A percentile compares a stretch with the other conserved stretches of the same genome.
These are phyloP conservation scores for Sula dactylatra DNA, from an alignment of 2,113 vertebrate genomes.

Conservation along the genomic window DNA sequence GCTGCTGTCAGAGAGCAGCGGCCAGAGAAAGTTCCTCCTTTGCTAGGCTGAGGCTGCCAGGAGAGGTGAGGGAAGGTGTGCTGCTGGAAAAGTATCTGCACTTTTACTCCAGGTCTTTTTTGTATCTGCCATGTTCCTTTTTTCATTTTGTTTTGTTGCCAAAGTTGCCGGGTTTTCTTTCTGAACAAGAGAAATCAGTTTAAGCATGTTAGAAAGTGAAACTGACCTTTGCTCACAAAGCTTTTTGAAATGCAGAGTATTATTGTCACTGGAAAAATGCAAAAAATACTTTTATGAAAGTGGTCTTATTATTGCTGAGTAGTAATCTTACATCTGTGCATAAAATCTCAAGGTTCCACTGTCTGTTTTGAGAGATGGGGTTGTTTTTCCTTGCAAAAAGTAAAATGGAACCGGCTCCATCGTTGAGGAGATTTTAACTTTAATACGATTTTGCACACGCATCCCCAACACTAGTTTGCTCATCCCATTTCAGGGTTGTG, in stretches of 20 bases:
- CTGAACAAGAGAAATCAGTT: neutral
- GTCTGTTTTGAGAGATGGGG: neutral
- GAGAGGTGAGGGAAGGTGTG: neutral
- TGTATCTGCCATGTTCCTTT: neutral
- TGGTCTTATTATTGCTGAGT: neutral
- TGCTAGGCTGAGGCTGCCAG: neutral
- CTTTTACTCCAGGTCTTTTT: neutral
- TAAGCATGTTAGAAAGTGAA: neutral
- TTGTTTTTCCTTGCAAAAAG: neutral
- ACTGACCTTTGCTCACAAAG: neutral
- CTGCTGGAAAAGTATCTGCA: neutral
- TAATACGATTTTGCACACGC: fast-evolving
- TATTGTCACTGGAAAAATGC: neutral
- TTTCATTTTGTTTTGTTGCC: neutral
- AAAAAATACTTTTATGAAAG: neutral
- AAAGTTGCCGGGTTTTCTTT: neutral
- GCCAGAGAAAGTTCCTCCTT: neutral
- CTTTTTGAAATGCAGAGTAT: neutral
- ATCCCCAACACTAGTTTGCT: neutral
- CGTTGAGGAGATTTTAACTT: neutral
- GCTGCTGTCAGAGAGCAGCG: neutral
- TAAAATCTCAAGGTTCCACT: neutral
- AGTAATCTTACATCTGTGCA: neutral
- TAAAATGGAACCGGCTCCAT: neutral
- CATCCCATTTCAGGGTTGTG: neutral